Conservation (phyloP, 2,888 invertebrate species). For the Sialis lutaria region DNA sequence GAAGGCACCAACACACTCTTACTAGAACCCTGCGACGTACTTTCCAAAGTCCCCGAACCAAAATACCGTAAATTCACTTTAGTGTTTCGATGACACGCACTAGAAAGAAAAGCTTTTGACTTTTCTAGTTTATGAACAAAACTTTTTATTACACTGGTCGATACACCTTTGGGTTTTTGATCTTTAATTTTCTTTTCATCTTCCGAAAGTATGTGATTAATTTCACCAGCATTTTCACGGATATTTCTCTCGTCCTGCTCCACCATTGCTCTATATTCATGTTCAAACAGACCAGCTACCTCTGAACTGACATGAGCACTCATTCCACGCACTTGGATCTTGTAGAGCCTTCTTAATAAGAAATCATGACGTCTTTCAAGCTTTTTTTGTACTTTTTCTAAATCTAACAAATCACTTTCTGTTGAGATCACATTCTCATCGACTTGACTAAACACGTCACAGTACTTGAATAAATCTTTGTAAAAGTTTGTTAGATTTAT, state of each 20-base stretch:
- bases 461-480: slow-evolving; percentile 26
- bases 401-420: slow-evolving; percentile 33
- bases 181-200: slow-evolving; percentile 5
- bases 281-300: slow-evolving; percentile 56
- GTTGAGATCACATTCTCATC: slow-evolving; percentile 24
- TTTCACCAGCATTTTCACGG: background rate
- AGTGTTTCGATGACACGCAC: slow-evolving; percentile 18
- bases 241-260: slow-evolving; percentile 13
- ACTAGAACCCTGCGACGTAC: slow-evolving; percentile 14
- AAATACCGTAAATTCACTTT: slow-evolving; percentile 27
- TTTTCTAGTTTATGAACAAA: slow-evolving; percentile 35
- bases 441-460: slow-evolving; percentile 33
- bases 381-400: slow-evolving; percentile 34
- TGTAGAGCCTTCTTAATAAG: slow-evolving; percentile 52
- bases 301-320: slow-evolving; percentile 67
- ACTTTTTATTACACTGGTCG: slow-evolving; percentile 34
- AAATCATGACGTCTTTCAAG: slow-evolving; percentile 54
- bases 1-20: slow-evolving; percentile 22
- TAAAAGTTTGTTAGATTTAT: slow-evolving; percentile 19
- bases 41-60: slow-evolving; percentile 30
- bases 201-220: slow-evolving; percentile 2
- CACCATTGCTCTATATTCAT: slow-evolving; percentile 40
- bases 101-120: slow-evolving; percentile 24
- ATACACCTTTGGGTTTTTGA: slow-evolving; percentile 26
- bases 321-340: slow-evolving; percentile 56